Conservation (phyloP, 2,797 vertebrate species). For the Acanthis flammea region DNA sequence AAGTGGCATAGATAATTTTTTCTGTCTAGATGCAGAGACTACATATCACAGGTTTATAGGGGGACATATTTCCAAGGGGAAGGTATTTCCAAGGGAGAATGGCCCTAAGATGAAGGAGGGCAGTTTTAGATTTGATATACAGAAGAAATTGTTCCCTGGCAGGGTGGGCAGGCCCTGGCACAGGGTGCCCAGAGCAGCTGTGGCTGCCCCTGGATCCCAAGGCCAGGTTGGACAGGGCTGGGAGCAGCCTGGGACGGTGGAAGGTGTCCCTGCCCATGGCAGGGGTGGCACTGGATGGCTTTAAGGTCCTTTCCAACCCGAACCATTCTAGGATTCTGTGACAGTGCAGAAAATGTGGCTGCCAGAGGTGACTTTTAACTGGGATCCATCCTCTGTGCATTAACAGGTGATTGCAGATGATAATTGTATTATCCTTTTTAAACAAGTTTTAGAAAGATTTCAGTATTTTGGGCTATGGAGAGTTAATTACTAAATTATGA, state of each 20-base stretch:
- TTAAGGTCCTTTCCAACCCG: background rate
- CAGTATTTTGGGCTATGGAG: background rate
- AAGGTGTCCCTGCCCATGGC: background rate
- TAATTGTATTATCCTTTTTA: fast-evolving
- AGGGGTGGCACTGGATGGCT: fast-evolving
- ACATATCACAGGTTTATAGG: background rate
- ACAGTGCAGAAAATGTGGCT: background rate
- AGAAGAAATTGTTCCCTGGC: fast-evolving
- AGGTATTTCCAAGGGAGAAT: background rate
- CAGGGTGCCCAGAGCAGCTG: background rate
- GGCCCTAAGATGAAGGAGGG: background rate
- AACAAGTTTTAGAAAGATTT: background rate
- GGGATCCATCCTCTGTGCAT: background rate
- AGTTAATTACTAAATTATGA: background rate
- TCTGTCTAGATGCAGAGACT: background rate
- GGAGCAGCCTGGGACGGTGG: fast-evolving
- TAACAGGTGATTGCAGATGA: background rate
- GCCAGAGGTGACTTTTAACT: background rate
- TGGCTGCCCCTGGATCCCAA: background rate
- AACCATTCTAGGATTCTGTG: background rate
- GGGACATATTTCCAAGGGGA: background rate
- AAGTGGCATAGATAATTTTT: background rate
- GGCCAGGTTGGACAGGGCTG: fast-evolving
- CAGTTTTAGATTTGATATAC: background rate
- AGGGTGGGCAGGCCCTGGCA: background rate